Percentiles rank a stretch among this genome's conserved stretches.
Conservation (phyloP, 2,113 vertebrate genomes). For the Lethenteron camtschaticum region DNA sequence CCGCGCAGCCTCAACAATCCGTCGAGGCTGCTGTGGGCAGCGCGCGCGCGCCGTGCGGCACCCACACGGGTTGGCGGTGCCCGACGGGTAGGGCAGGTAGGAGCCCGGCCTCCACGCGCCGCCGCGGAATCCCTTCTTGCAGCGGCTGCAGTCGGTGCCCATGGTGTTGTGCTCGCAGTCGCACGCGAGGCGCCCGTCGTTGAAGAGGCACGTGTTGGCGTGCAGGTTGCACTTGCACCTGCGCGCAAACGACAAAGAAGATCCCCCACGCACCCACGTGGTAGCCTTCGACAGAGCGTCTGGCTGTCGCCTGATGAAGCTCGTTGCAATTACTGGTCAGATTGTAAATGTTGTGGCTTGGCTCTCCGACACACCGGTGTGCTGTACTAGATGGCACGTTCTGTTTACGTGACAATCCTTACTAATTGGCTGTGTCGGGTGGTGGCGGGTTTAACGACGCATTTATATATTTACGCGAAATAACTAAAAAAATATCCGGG, state of each 20-base stretch:
- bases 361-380: no score
- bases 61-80: constrained; percentile 82
- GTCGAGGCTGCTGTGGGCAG: no score
- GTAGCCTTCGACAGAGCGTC: no score
- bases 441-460: no score
- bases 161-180: constrained; percentile 97
- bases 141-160: constrained; percentile 77
- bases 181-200: constrained; percentile 70
- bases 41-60: not conserved
- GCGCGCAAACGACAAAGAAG: constrained; percentile 10
- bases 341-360: no score
- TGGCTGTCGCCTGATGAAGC: no score
- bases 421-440: no score
- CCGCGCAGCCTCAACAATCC: not conserved
- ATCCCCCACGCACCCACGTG: not conserved
- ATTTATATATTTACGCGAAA: no score
- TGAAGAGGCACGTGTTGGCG: constrained; percentile 55
- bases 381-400: no score
- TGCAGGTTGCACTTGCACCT: constrained; percentile 99
- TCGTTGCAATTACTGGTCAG: no score
- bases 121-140: constrained; percentile 76
- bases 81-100: constrained; percentile 64
- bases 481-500: no score
- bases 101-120: constrained; percentile 80
- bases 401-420: no score